Base-by-base conservation (phyloP, 2,113 vertebrate genomes). In the Hiodon alosoides region DNA sequence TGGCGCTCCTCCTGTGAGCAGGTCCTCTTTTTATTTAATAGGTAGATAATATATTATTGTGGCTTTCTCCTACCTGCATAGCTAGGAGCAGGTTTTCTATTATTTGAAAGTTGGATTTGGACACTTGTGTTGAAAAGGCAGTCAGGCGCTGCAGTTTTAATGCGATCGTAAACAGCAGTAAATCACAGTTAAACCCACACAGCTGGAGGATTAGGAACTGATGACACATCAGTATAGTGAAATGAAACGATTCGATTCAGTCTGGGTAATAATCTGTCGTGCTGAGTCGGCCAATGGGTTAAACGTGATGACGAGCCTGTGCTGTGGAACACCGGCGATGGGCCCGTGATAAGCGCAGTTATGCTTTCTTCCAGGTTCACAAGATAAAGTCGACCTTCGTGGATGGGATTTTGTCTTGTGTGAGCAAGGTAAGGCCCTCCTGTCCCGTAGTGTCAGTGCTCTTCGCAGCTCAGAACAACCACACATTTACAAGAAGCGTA, bases 351-450 rank as follows among this genome's bases (percentile, higher is more conserved):
- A 47, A 66, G 0, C 31, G 3, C 53, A 48, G 68, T 71, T 81
- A 81, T 2, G 31, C 55, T 65, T 5, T 75, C 3, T 79, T 48
- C 48, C 80, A 98, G 95, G 85, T 96, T 81, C 95, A 93, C 82
- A 97, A 97, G 83, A 91, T 95, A 87, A 98, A 97, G 84, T 95
- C 95, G 47, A 88, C 94, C 7, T 98, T 95, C 57, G 86, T 98
- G 53, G 96, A 98, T 65, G 94, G 95, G 60, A 87, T 97, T 57
- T 83, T 82, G 4, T 90, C 86, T 0, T 96, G 90, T 80, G 87
- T 91, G 86, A 90, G 76, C 72, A 91, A 95, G 92, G 95, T 97
- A 86, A 82, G 83, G 3, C 5, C 8, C 3, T 46, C 31, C 2
- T 31, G 31, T 31, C 31, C 31, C 31, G 31, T 31, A 31, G 31